Evolutionary conservation across 2,888 invertebrate genomes (phyloP).

Genomic region (Labia minor): DNA sequence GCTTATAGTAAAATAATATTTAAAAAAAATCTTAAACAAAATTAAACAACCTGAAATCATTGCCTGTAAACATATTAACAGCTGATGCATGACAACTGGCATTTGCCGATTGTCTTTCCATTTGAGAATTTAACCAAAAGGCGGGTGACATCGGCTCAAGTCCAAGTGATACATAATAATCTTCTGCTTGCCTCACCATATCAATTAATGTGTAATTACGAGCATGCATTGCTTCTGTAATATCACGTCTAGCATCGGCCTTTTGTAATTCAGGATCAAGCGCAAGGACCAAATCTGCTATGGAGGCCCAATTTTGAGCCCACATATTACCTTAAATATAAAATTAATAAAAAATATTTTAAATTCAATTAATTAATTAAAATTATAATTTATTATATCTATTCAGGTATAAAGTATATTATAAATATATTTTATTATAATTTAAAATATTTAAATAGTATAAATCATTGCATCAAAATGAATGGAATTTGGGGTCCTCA

Average conservation of each 20-base stretch:
- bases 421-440: no score
- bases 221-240: conserved; percentile 41
- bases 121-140: conserved; percentile 49
- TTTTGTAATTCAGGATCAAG: conserved; percentile 34
- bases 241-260: conserved; percentile 28
- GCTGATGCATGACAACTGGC: conserved; percentile 56
- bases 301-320: conserved; percentile 36
- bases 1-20: no score
- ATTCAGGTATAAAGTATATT: no score
- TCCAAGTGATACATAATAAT: conserved; percentile 55
- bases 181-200: conserved; percentile 53
- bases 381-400: no score
- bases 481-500: no score
- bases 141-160: conserved; percentile 47
- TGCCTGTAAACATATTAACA: conserved; percentile 54
- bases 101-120: conserved; percentile 23
- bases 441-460: no score
- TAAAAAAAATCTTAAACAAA: no score
- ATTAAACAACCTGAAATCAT: conserved; percentile 61
- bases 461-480: no score
- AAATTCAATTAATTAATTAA: no score
- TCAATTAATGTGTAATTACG: conserved; percentile 37
- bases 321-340: conserved; percentile 35
- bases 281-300: conserved; percentile 32
- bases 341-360: conserved; percentile 16